These are phyloP conservation scores for Aldrovandia affinis DNA, from an alignment of 2,797 vertebrate genomes.

Conservation along the genomic window DNA sequence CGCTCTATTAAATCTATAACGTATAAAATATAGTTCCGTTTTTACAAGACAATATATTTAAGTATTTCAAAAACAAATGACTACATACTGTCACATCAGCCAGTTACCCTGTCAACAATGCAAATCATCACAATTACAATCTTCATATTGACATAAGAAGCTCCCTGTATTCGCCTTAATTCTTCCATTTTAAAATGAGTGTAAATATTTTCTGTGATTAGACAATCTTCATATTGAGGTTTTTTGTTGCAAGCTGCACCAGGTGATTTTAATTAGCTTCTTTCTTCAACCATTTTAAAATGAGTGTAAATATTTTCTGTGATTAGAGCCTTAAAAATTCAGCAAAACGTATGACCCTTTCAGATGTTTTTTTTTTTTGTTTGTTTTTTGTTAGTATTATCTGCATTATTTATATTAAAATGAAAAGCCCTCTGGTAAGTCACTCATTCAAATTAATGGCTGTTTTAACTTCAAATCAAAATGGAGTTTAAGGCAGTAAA, in stretches of 20 bases:
- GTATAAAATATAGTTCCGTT: background rate
- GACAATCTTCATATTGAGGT: too few species aligned
- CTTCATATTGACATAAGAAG: constrained; percentile 12
- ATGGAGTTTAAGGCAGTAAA: constrained; percentile 37
- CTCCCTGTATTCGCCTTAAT: constrained; percentile 15
- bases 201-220: constrained; percentile 21
- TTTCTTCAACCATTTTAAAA: background rate
- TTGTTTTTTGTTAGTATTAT: constrained; percentile 14
- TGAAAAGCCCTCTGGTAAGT: background rate
- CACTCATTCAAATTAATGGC: background rate
- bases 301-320: constrained; percentile 7
- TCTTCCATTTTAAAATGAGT: background rate
- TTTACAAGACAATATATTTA: background rate
- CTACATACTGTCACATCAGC: constrained; percentile 10
- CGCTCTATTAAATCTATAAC: background rate
- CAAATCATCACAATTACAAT: constrained; percentile 25
- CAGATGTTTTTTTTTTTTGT: constrained; percentile 25
- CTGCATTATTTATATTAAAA: background rate
- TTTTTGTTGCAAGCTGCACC: too few species aligned
- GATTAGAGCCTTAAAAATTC: constrained; percentile 24
- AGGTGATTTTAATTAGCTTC: too few species aligned
- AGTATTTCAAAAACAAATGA: background rate
- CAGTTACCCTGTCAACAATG: constrained; percentile 20
- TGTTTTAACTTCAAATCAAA: constrained; percentile 15
- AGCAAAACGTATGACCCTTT: constrained; percentile 1